Evolutionary conservation across 1,140 invertebrate genomes (phyloP), one percentile per base, ranked within the genome.

Genomic region (Euborellia annulipes): DNA sequence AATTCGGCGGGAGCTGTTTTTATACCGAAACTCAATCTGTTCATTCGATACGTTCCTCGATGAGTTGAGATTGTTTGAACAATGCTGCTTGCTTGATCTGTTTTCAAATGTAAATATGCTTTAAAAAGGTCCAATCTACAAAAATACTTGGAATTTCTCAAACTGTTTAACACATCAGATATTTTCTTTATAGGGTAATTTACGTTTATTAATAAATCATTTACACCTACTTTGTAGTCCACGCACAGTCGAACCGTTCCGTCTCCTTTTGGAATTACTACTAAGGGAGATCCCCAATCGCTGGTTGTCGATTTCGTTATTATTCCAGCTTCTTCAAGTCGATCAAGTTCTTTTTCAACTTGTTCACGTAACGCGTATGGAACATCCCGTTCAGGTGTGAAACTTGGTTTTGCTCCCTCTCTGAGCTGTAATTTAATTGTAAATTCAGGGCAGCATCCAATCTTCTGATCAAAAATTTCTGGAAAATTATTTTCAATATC

Each of bases 1-100:
- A 73, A 75, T 46, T 68, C 61, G n/a, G 57, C 51, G 16, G 69
- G 65, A 0, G 67, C 65, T 14, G 58, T 59, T 46, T 62, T 59
- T 4, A 73, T 58, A 8, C 66, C 69, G 58, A 69, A 73, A 3
- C 56, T 59, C 7, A 70, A 41, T 36, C 60, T 46, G 43, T 62
- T 63, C 51, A 63, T 60, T 39, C 43, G n/a, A 17, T 37, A 37
- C 4, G 36, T 6, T n/a, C 36, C 36, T 37, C n/a, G 36, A 37
- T 37, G 36, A 11, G 41, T 61, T 20, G 52, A 48, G 39, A 55
- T 59, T 30, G 54, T 55, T 57, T 50, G 64, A 54, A 56, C 63
- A 55, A 45, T 47, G n/a, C 39, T 48, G 2, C 50, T 51, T 45
- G 54, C 43, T 37, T 56, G 47, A 41, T n/a, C 52, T 8, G 60